Evolutionary conservation across 2,797 vertebrate genomes (phyloP), one percentile per base, ranked within the genome.

Genomic region (Phoebastria nigripes): DNA sequence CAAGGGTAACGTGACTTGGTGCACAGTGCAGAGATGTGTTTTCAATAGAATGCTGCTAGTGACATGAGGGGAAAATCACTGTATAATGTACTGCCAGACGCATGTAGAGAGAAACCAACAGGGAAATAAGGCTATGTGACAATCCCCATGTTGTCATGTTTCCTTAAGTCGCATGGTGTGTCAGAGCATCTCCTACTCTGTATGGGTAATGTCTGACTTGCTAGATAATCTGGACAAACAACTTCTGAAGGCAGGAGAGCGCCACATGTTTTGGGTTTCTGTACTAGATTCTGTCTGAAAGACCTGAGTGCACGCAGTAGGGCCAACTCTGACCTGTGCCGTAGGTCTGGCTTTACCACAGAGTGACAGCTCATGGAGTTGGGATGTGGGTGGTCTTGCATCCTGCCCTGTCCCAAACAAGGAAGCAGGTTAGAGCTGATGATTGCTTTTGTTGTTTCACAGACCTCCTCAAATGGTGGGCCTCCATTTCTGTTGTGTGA

Each of bases 141-240:
- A 73, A 19, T n/a, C 18, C 12, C 11, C 7, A 3, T 0, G 1
- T 6, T 18, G 25, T 29, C 16, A 11, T 35, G n/a, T 18, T 44
- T 28, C 44, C 33, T 20, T 31, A 47, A 47, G 9, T 69, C 8
- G 0, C 11, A 6, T 12, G 11, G 18, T 42, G 17, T n/a, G 20
- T 29, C 11, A 44, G 41, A 79, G 66, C 20, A 11, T 52, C 39
- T 62, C 19, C 21, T 54, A 6, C 8, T 31, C n/a, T 29, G 11
- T 4, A 2, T n/a, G 56, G 12, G 21, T 66, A n/a, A 31, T 26
- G 8, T 9, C 58, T n/a, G 69, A 37, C 26, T 49, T 54, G 24
- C 33, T 42, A 3, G 28, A 12, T 65, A 29, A 31, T 11, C 26
- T 77, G 29, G 12, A 35, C 9, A 58, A 66, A 46, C 29, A 72